Base-by-base conservation (phyloP, 1,140 invertebrate species). In the Drosophila novamexicana region DNA sequence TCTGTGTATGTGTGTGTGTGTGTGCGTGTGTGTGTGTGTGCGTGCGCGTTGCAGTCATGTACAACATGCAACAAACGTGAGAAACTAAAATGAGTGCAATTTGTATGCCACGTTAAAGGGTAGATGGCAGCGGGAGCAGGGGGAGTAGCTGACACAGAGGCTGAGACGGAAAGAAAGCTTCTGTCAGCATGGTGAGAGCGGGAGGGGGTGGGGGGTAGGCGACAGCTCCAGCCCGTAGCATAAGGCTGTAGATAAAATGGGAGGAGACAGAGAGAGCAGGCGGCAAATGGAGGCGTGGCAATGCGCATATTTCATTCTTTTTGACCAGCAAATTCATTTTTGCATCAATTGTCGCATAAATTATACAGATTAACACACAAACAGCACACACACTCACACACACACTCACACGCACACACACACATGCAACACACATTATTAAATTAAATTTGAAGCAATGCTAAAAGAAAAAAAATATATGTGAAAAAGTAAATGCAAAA, bases 81-180 rank as follows among this genome's bases (percentile, higher is more conserved):
- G 83, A 88, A 88, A 83, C 83, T 89, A 80, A 88, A 88, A 88
- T 88, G 84, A 88, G 84, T 89, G 83, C 83, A 89, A 88, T 88
- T 88, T 88, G 83, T 88, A 89, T 88, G 84, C 83, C 79, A 89
- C 83, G 80, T 83, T 77, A 68, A 83, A 75, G 84, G 70, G 58
- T 29, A 5, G 22, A 29, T 29, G 22, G 22, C 3, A 29, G 22
- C 54, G 56, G 29, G 42, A 52, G 40, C 59, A 14, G 14, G 34
- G 29, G 37, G 10, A 32, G 22, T 1, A 7, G 22, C 18, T 29
- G 22, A 18, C 9, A 53, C 22, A 29, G 34, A 6, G 6, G 36
- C 57, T 32, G 12, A 45, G 40, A 1, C 56, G 34, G 56, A 58
- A 44, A 58, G 22, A 29, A 29, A 29, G 22, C 4, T 5, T 5